phyloP scores from a whole-genome alignment of 1,140 invertebrate genomes.

The Lamellibrachia luymesi region DNA sequence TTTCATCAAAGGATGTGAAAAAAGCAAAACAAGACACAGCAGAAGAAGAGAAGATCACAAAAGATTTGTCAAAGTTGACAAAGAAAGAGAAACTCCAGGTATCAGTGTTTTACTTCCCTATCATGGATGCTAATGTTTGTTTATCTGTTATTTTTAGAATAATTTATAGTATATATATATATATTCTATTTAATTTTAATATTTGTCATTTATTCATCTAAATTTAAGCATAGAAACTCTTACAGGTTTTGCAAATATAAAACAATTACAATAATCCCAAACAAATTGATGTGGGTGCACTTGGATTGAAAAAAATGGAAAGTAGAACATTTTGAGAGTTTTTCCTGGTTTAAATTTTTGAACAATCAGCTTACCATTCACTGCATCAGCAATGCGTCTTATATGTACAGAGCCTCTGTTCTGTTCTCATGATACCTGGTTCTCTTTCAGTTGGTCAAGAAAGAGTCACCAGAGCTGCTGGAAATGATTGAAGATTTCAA shows the following conservation, averaged over 20 bases:
- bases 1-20: background rate
- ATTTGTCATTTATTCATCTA: background rate
- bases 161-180: background rate
- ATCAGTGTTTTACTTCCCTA: background rate
- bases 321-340: too few species aligned
- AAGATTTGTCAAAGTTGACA: conserved; percentile 73
- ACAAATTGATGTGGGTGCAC: too few species aligned
- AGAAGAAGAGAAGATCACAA: conserved; percentile 62
- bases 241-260: too few species aligned
- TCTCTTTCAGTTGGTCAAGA: conserved; percentile 60
- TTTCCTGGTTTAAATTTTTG: too few species aligned
- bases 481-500: conserved; percentile 75
- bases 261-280: too few species aligned
- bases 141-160: background rate
- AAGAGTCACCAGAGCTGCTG: conserved; percentile 81
- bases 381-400: too few species aligned
- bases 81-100: conserved; percentile 72
- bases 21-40: background rate
- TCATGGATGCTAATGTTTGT: background rate
- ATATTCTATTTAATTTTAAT: background rate
- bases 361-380: too few species aligned
- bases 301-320: too few species aligned
- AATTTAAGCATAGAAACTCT: too few species aligned
- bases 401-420: too few species aligned
- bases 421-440: background rate